These are phyloP conservation scores for Synergus gifuensis DNA, from an alignment of 2,888 invertebrate species.

Conservation along the genomic window DNA sequence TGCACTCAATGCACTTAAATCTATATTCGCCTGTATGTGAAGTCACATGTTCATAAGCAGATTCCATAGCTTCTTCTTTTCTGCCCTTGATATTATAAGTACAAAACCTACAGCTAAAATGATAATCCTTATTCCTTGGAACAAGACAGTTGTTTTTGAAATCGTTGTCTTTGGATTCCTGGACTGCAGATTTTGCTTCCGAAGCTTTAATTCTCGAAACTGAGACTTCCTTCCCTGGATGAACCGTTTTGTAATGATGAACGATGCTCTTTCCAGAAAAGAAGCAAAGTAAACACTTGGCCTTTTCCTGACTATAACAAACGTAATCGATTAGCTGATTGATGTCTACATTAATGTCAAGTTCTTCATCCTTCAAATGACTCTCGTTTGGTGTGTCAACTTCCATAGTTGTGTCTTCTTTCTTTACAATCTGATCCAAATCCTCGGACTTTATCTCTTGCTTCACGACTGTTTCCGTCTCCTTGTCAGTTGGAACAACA, in stretches of 20 bases:
- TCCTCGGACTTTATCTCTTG: slow-evolving; percentile 41
- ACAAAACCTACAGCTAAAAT: slow-evolving; percentile 73
- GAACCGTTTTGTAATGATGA: slow-evolving; percentile 83
- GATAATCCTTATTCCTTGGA: slow-evolving; percentile 46
- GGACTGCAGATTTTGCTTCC: slow-evolving; percentile 80
- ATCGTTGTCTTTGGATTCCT: slow-evolving; percentile 79
- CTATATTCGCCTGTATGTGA: slow-evolving; percentile 89
- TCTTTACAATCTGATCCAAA: slow-evolving; percentile 16
- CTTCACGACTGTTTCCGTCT: slow-evolving; percentile 39
- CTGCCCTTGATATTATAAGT: slow-evolving; percentile 59
- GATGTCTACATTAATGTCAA: slow-evolving; percentile 50
- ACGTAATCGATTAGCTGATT: slow-evolving; percentile 63
- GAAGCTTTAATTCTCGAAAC: slow-evolving; percentile 81
- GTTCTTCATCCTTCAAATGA: slow-evolving; percentile 34
- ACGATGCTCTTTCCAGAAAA: slow-evolving; percentile 82
- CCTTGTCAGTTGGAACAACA: background rate
- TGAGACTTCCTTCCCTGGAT: slow-evolving; percentile 83
- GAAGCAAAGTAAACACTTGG: slow-evolving; percentile 82
- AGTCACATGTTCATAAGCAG: slow-evolving; percentile 86
- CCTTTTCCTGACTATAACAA: slow-evolving; percentile 70
- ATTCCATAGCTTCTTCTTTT: slow-evolving; percentile 65
- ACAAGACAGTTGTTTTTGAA: slow-evolving; percentile 63
- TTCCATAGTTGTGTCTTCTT: slow-evolving; percentile 23
- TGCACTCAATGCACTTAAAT: slow-evolving; percentile 83
- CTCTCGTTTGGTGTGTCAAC: slow-evolving; percentile 9